Percentiles rank a stretch among this genome's conserved stretches.
Evolutionary conservation across 2,888 invertebrate genomes (phyloP).

Genomic region (Rhagophthalmus giganteus): DNA sequence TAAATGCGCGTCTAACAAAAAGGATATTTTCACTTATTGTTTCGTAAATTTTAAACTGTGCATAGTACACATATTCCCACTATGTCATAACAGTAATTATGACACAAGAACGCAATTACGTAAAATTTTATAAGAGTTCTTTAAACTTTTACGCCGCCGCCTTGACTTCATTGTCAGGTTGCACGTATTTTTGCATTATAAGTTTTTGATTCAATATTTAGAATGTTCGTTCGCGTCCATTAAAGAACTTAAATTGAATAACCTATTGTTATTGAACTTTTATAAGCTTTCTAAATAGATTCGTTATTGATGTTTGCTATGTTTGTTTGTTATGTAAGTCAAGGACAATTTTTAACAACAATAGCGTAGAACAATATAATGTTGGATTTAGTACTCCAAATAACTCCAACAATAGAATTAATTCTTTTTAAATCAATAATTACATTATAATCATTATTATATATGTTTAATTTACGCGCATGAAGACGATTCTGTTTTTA

Average conservation of each 20-base stretch:
- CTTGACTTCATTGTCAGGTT: conserved; percentile 16
- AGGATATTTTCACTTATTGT: conserved; percentile 16
- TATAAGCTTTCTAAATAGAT: neutral
- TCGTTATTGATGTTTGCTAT: neutral
- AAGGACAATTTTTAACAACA: too few relatives aligned
- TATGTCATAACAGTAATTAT: conserved; percentile 21
- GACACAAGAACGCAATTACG: conserved; percentile 9
- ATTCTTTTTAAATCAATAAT: too few relatives aligned
- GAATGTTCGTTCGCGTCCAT: neutral
- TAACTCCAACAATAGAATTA: too few relatives aligned
- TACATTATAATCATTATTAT: too few relatives aligned
- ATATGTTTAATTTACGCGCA: too few relatives aligned
- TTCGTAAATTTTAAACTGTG: conserved; percentile 12
- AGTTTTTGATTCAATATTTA: too few relatives aligned
- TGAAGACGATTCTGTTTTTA: too few relatives aligned
- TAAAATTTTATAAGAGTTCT: conserved; percentile 16
- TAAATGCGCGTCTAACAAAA: neutral
- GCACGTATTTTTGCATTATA: neutral
- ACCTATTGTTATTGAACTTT: neutral
- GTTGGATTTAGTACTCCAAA: too few relatives aligned
- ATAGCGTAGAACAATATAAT: too few relatives aligned
- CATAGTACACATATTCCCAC: conserved; percentile 8
- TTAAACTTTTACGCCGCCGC: conserved; percentile 13
- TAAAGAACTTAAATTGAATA: neutral
- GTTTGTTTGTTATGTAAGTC: too few relatives aligned